These are phyloP conservation scores for Arenaria interpres DNA, from an alignment of 2,113 vertebrate species.

Conservation along the genomic window DNA sequence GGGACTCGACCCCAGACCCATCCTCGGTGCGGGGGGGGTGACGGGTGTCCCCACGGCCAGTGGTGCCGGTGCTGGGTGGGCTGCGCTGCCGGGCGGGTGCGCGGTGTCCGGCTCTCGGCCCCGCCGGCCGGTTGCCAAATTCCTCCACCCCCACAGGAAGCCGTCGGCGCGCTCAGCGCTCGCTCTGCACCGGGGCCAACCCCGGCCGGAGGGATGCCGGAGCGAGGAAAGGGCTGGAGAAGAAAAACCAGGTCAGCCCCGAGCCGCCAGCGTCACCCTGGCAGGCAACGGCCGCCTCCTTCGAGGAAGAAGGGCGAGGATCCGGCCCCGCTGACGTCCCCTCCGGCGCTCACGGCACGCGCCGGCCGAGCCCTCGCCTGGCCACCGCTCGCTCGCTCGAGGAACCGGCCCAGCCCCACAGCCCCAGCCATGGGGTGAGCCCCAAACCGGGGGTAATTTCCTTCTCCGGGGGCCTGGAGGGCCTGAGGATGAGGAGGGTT, in stretches of 20 bases:
- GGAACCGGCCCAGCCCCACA: background rate
- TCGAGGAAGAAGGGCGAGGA: conserved; percentile 50
- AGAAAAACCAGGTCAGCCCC: conserved; percentile 7
- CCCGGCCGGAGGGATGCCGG: background rate
- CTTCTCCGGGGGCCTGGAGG: background rate
- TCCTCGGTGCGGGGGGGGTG: too few relatives aligned
- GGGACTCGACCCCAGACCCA: background rate
- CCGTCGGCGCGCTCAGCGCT: background rate
- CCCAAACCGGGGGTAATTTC: rapidly evolving
- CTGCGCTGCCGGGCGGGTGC: background rate
- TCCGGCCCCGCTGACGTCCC: background rate
- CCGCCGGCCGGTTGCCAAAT: background rate
- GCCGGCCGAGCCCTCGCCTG: background rate
- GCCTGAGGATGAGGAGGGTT: background rate
- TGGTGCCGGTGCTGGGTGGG: background rate
- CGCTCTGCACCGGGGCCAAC: background rate
- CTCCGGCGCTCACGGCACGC: background rate
- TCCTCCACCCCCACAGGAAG: conserved; percentile 50
- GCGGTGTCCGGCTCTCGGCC: background rate
- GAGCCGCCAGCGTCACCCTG: conserved; percentile 51
- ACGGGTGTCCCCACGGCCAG: rapidly evolving
- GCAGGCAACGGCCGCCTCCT: conserved; percentile 40
- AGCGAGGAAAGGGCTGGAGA: background rate
- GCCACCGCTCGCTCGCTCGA: background rate
- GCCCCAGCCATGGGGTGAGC: background rate